Evolutionary conservation across 1,140 invertebrate genomes (phyloP).

Genomic region (Drosophila ficusphila): DNA sequence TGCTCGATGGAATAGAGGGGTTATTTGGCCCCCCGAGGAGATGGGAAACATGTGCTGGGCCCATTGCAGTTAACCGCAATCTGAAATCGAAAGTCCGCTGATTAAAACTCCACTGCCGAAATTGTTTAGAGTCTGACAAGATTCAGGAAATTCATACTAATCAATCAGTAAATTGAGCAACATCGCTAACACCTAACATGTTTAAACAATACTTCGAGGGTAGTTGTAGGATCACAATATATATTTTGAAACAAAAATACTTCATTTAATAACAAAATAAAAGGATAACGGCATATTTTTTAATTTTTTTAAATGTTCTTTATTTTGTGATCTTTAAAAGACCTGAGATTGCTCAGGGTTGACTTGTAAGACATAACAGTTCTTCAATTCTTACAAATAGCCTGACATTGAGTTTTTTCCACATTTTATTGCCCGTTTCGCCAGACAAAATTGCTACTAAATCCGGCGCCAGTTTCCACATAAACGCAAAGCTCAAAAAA

Average conservation of each 20-base stretch:
- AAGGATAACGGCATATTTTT: too few relatives aligned
- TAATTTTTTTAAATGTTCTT: neutral
- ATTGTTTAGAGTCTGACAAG: slow-evolving; percentile 22
- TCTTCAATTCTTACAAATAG: slow-evolving; percentile 4
- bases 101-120: slow-evolving; percentile 68
- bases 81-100: slow-evolving; percentile 76
- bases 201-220: neutral
- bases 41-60: slow-evolving; percentile 8
- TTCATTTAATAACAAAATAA: too few relatives aligned
- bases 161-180: slow-evolving; percentile 58
- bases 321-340: neutral
- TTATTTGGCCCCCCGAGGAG: neutral
- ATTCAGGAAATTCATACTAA: slow-evolving; percentile 71
- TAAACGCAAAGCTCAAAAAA: slow-evolving; percentile 52
- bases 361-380: neutral
- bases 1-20: slow-evolving; percentile 17
- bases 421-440: slow-evolving; percentile 56
- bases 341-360: neutral
- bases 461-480: slow-evolving; percentile 74
- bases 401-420: slow-evolving; percentile 39
- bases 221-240: too few relatives aligned
- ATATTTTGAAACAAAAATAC: too few relatives aligned
- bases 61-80: slow-evolving; percentile 61
- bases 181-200: neutral
- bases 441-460: slow-evolving; percentile 75